A percentile compares a stretch with the other conserved stretches of the same genome.
phyloP scores from a whole-genome alignment of 2,113 vertebrate genomes.

The Mesoclemmys tuberculata region DNA sequence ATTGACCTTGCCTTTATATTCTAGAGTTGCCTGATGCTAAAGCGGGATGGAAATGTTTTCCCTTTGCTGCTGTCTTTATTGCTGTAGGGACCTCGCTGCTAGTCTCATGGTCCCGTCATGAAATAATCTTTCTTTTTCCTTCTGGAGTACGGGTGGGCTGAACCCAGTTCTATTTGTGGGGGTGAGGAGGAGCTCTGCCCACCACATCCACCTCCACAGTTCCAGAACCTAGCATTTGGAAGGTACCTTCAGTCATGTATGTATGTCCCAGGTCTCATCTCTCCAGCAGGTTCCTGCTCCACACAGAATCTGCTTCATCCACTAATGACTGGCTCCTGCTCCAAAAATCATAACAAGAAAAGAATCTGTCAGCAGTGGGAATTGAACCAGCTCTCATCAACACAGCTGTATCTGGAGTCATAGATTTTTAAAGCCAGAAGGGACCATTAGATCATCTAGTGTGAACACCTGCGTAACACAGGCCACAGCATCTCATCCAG shows the following conservation, averaged over 20 bases:
- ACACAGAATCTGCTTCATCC: neutral
- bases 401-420: neutral
- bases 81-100: neutral
- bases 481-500: neutral
- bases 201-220: neutral
- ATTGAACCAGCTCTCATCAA: neutral
- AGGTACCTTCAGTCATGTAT: neutral
- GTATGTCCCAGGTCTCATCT: neutral
- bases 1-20: neutral
- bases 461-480: neutral
- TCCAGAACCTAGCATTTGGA: neutral
- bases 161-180: neutral
- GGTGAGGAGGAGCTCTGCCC: neutral
- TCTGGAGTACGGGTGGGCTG: neutral
- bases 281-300: neutral
- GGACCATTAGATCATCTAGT: slow-evolving; percentile 20
- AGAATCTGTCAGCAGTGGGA: neutral
- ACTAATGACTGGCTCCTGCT: neutral
- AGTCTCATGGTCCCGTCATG: neutral
- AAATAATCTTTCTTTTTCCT: neutral
- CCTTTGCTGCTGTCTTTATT: neutral
- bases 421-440: neutral
- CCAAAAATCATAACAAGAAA: neutral
- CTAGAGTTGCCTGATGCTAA: neutral
- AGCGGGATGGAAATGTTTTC: neutral